These are phyloP conservation scores for Oreochromis mossambicus DNA, from an alignment of 2,797 vertebrate species.

Conservation along the genomic window DNA sequence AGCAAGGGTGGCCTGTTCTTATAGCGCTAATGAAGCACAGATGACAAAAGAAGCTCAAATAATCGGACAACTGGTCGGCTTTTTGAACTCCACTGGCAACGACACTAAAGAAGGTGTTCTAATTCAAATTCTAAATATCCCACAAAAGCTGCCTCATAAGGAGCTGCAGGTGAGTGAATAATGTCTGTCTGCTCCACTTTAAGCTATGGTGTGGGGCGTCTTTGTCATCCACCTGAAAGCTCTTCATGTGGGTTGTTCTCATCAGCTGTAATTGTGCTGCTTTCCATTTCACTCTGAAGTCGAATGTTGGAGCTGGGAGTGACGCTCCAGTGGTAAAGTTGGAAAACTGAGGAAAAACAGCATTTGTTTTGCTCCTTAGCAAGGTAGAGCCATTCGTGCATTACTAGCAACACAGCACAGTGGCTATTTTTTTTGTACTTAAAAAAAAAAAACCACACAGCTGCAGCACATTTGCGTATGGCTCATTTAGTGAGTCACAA, in stretches of 20 bases:
- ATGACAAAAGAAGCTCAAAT: neutral
- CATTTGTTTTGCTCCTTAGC: neutral
- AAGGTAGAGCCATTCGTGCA: neutral
- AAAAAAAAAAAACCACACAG: neutral
- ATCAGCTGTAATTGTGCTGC: slow-evolving; percentile 53
- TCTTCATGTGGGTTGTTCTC: slow-evolving; percentile 44
- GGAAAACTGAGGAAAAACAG: neutral
- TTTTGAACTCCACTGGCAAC: neutral
- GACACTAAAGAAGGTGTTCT: neutral
- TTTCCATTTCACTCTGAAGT: neutral
- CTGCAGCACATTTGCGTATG: neutral
- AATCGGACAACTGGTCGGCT: neutral
- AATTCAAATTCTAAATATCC: neutral
- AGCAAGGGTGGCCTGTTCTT: neutral
- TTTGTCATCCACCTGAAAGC: slow-evolving; percentile 43
- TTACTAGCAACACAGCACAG: neutral
- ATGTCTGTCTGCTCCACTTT: slow-evolving; percentile 11
- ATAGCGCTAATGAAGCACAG: slow-evolving; percentile 13
- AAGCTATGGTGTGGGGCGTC: neutral
- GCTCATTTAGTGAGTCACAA: neutral
- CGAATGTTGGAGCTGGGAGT: neutral
- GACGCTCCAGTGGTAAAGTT: neutral
- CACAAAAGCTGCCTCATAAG: neutral
- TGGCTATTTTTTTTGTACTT: neutral
- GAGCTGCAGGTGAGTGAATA: neutral